Evolutionary conservation across 2,797 vertebrate species (phyloP).

Genomic region (Tachyglossus aculeatus): DNA sequence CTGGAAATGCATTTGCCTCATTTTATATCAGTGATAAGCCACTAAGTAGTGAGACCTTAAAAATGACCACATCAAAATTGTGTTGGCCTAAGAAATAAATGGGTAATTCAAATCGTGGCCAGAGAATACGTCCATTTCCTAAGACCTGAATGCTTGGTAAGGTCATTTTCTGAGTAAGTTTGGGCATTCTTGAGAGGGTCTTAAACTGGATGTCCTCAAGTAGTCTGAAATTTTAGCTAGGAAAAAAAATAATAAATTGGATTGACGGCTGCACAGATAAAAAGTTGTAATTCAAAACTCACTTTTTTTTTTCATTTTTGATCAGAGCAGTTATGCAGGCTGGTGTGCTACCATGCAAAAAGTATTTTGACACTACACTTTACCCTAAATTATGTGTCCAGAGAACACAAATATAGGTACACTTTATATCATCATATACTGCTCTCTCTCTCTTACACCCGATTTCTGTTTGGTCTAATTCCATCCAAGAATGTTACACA

Average conservation of each 20-base stretch:
- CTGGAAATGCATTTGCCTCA: not conserved
- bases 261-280: no score
- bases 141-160: not conserved
- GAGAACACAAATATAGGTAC: no score
- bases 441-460: no score
- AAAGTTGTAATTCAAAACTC: no score
- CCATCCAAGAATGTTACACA: no score
- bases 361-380: no score
- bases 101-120: not conserved
- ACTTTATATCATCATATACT: no score
- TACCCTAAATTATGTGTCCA: no score
- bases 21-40: not conserved
- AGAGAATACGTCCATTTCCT: not conserved
- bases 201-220: not conserved
- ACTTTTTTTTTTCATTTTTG: no score
- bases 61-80: not conserved
- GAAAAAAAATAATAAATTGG: not conserved
- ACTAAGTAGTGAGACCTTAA: not conserved
- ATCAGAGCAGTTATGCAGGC: no score
- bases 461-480: no score
- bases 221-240: not conserved
- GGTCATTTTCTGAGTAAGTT: not conserved
- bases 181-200: not conserved
- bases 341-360: no score
- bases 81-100: not conserved